phyloP scores from a whole-genome alignment of 2,797 vertebrate species.

The Pipistrellus pygmaeus region DNA sequence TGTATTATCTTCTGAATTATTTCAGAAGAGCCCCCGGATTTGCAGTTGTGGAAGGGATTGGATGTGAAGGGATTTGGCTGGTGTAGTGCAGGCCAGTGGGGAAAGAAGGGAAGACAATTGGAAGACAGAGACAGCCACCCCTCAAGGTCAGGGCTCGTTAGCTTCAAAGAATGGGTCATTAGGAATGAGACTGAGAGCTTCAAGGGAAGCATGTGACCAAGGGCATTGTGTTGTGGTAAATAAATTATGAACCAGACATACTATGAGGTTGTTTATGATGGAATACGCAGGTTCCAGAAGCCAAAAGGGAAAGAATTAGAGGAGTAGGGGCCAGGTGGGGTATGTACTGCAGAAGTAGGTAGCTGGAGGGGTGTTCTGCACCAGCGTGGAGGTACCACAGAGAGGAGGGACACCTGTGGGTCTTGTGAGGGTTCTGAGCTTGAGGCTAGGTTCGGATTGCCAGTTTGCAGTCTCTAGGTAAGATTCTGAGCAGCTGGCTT shows the following conservation, averaged over 20 bases:
- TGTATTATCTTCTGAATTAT: neutral
- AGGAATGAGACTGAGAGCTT: neutral
- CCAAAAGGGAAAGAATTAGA: neutral
- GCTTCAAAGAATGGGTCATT: neutral
- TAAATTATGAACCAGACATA: neutral
- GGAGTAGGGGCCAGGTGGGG: neutral
- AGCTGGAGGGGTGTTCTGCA: neutral
- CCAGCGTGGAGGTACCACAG: neutral
- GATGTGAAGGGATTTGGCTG: accelerated
- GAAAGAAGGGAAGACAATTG: neutral
- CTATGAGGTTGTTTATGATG: neutral
- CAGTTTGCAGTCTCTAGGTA: neutral
- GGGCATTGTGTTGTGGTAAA: neutral
- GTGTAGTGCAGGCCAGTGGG: neutral
- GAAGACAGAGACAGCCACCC: neutral
- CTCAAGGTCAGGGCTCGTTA: neutral
- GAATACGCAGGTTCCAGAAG: neutral
- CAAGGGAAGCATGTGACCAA: neutral
- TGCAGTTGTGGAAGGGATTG: accelerated
- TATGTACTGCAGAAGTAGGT: neutral
- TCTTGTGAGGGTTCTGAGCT: neutral
- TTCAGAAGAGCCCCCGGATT: neutral
- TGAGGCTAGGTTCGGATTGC: neutral
- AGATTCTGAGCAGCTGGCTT: neutral
- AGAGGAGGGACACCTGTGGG: neutral